Conservation (phyloP, 2,113 vertebrate species). For the Sciurus niger region DNA sequence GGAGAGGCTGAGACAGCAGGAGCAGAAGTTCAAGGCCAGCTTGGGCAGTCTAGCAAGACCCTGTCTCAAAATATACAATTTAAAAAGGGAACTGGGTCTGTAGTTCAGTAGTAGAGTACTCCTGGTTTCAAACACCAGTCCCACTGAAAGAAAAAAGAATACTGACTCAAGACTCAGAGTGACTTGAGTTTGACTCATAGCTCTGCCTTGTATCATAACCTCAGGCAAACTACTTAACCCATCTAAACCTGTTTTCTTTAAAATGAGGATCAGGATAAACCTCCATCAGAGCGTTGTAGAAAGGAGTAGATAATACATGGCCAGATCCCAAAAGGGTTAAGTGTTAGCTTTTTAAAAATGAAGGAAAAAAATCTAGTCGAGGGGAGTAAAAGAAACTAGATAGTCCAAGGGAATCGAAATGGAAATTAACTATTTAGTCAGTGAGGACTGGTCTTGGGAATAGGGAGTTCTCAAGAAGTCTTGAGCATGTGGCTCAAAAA, state of each 20-base stretch:
- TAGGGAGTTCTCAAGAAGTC: not conserved
- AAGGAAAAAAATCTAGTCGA: not conserved
- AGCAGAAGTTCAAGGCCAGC: no score
- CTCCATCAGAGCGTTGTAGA: not conserved
- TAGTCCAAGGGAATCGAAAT: not conserved
- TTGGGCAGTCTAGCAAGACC: no score
- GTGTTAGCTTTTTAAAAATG: not conserved
- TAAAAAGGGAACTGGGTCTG: no score
- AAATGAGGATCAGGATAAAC: not conserved
- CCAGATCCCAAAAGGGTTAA: constrained; percentile 12
- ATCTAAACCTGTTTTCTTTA: constrained; percentile 22
- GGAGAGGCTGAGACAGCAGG: no score
- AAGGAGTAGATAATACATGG: not conserved
- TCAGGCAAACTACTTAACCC: not conserved
- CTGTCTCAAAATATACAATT: no score
- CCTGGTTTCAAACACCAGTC: no score
- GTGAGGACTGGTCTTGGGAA: not conserved
- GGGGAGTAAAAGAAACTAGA: constrained; percentile 28
- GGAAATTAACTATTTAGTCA: constrained; percentile 40
- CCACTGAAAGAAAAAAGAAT: not conserved
- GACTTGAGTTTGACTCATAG: constrained; percentile 26
- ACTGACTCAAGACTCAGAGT: not conserved
- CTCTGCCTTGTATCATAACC: not conserved
- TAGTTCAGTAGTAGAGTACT: no score
- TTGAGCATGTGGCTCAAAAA: constrained; percentile 3